Evolutionary conservation across 2,113 vertebrate genomes (phyloP).

Genomic region (Perca schrenkii): DNA sequence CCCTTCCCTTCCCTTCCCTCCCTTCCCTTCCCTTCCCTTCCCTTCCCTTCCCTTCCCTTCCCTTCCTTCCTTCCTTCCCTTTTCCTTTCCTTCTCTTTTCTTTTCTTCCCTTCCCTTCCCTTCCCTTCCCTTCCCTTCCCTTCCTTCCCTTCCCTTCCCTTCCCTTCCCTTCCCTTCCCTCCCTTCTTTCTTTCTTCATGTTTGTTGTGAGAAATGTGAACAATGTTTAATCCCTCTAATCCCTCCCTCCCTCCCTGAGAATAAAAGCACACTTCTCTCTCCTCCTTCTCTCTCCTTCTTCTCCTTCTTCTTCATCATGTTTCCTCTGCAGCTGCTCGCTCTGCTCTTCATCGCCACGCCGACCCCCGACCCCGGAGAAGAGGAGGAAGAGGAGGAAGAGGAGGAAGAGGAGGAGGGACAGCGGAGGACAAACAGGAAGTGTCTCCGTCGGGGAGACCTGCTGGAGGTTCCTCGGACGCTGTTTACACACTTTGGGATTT

Average conservation of each 20-base stretch:
- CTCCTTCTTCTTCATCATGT: slow-evolving; percentile 55
- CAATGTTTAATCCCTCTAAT: neutral
- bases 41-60: too few relatives aligned
- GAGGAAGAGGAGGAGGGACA: neutral
- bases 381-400: neutral
- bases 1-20: too few relatives aligned
- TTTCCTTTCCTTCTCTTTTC: too few relatives aligned
- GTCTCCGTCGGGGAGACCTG: slow-evolving; percentile 89
- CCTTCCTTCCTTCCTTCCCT: too few relatives aligned
- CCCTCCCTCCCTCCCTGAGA: neutral
- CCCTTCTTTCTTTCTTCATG: too few relatives aligned
- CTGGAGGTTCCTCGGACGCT: slow-evolving; percentile 93
- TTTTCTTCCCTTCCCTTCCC: too few relatives aligned
- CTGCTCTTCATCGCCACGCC: slow-evolving; percentile 62
- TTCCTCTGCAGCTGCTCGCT: slow-evolving; percentile 62
- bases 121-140: too few relatives aligned
- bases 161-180: too few relatives aligned
- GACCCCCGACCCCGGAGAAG: neutral
- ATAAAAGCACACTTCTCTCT: slow-evolving; percentile 6
- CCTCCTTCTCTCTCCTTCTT: neutral
- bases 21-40: too few relatives aligned
- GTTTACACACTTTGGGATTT: slow-evolving; percentile 95
- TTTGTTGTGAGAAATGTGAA: too few relatives aligned
- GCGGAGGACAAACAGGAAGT: neutral
- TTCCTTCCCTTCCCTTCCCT: too few relatives aligned